Evolutionary conservation across 2,797 vertebrate genomes (phyloP), one percentile per base, ranked within the genome.

Genomic region (Aselliscus stoliczkanus): DNA sequence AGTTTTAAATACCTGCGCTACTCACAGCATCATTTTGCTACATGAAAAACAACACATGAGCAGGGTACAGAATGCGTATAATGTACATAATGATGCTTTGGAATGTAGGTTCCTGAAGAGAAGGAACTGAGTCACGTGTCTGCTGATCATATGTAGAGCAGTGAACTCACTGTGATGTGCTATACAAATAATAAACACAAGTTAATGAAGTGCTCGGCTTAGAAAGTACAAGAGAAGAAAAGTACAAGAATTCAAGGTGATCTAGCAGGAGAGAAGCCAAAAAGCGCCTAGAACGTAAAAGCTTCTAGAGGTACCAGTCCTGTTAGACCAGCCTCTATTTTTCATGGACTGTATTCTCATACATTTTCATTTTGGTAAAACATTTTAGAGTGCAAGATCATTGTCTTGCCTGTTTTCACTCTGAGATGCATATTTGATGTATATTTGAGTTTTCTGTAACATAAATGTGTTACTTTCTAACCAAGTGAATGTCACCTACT

Each of bases 301-400:
- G 58, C 84, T 64, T 79, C 77, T 42, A 58, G 72, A 58, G 67
- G 73, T 62, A 42, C 54, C 27, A 20, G n/a, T 70, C 54, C 81
- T n/a, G 65, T 67, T 37, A 81, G 5, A 72, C 13, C 18, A 58
- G 56, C 21, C 34, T 89, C 93, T 70, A 5, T 17, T 81, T 82
- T 69, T 77, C 62, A 72, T 25, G 13, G 14, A 29, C 23, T 84
- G 17, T 18, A 64, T 64, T 89, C 54, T 70, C 70, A 75, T 1
- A 64, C 20, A 72, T 65, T 91, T 93, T 80, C 39, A 60, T 44
- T 87, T 93, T 89, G 25, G 72, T 88, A 60, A 91, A 94, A 89
- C 64, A n/a, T 77, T 67, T 79, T 44, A 60, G 20, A 83, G 0
- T 0, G 58, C 60, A 69, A 79, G 12, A 88, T 73, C 29, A 79